These are phyloP conservation scores for Ammodytes marinus DNA, from an alignment of 2,113 vertebrate species.

Conservation along the genomic window DNA sequence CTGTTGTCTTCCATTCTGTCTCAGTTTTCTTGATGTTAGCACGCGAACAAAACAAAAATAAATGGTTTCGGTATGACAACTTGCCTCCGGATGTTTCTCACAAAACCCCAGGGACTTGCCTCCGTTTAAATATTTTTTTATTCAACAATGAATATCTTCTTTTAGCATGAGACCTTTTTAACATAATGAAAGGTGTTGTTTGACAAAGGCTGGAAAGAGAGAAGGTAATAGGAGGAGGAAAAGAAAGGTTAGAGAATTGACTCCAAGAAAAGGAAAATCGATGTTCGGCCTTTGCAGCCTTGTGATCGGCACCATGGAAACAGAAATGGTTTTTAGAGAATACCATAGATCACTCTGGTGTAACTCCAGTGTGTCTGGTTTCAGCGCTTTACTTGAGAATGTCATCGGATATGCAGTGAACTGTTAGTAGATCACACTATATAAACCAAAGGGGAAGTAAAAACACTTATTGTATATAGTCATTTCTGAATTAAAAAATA, in stretches of 20 bases:
- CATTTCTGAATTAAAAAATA: slow-evolving; percentile 48
- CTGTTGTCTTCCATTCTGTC: slow-evolving; percentile 18
- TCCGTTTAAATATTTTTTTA: slow-evolving; percentile 38
- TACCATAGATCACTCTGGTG: slow-evolving; percentile 67
- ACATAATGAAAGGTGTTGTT: slow-evolving; percentile 52
- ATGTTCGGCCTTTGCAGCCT: slow-evolving; percentile 73
- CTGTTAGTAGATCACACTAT: slow-evolving; percentile 44
- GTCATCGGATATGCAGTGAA: slow-evolving; percentile 61
- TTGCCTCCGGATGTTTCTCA: slow-evolving; percentile 21
- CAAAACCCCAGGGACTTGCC: not conserved
- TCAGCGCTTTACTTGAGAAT: slow-evolving; percentile 66
- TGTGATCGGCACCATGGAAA: slow-evolving; percentile 77
- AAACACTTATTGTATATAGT: slow-evolving; percentile 40
- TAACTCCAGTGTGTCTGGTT: slow-evolving; percentile 65
- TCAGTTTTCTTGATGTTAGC: not conserved
- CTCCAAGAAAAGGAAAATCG: slow-evolving; percentile 71
- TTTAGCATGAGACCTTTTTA: slow-evolving; percentile 19
- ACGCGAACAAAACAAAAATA: not conserved
- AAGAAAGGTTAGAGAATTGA: slow-evolving; percentile 77
- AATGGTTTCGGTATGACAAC: not conserved
- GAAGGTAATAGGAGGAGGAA: slow-evolving; percentile 31
- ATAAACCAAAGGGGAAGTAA: slow-evolving; percentile 31
- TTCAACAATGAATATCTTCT: slow-evolving; percentile 24
- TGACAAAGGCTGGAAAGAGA: slow-evolving; percentile 50
- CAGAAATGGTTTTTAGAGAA: slow-evolving; percentile 72